phyloP scores from a whole-genome alignment of 53 echinoderm and acorn worm species.

The Holothuria leucospilota region DNA sequence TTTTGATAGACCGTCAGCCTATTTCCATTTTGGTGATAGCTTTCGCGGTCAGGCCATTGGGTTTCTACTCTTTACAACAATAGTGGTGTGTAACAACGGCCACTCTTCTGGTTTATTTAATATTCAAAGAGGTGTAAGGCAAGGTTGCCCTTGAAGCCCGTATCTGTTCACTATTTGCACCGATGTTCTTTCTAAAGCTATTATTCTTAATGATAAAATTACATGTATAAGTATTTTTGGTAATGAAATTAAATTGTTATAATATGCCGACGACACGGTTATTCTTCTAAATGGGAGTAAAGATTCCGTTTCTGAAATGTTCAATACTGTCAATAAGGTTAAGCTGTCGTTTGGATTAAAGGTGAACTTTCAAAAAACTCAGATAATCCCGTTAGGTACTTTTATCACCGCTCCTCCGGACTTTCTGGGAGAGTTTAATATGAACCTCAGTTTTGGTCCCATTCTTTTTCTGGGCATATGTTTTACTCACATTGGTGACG shows the following conservation, averaged over 20 bases:
- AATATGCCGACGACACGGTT: constrained; percentile 46
- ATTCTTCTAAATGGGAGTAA: neutral
- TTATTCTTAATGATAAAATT: no score
- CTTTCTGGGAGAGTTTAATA: neutral
- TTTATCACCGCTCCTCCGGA: neutral
- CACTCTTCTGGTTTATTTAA: no score
- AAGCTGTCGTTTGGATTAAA: neutral
- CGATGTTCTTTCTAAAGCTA: no score
- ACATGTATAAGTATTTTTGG: neutral
- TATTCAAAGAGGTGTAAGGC: no score
- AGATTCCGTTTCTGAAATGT: neutral
- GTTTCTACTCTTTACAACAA: no score
- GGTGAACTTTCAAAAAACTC: constrained; percentile 22
- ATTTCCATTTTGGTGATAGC: no score
- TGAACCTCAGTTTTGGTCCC: no score
- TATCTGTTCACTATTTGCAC: constrained; percentile 23
- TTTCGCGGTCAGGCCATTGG: no score
- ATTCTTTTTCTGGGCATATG: neutral
- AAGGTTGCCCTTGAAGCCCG: no score
- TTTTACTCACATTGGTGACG: neutral
- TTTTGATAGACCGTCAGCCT: no score
- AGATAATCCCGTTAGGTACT: neutral
- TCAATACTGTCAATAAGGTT: constrained; percentile 1
- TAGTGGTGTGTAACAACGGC: no score
- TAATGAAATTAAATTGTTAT: no score